A percentile compares a stretch with the other conserved stretches of the same genome.
phyloP scores from a whole-genome alignment of 2,113 vertebrate species.

The Danio rerio region GRCz12tu NC_133182.1:9965001-9965500 shows the following conservation, averaged over 20 bases:
- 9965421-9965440: no score
- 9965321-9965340: no score
- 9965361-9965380: no score
- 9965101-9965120: not conserved
- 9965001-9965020: not conserved
- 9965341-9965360: no score
- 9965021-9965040: constrained; percentile 2
- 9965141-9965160: not conserved
- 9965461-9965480: no score
- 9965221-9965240: constrained; percentile 18
- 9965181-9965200: constrained; percentile 3
- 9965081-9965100: not conserved
- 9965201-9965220: not conserved
- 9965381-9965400: no score
- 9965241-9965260: not conserved
- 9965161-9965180: not conserved
- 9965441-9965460: no score
- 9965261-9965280: not conserved
- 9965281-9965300: constrained; percentile 1
- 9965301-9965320: not conserved
- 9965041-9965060: constrained; percentile 15
- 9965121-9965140: not conserved
- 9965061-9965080: not conserved
- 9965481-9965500: no score
- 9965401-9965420: no score